phyloP scores from a whole-genome alignment of 2,797 vertebrate genomes.

The Psittacula derbiana region DNA sequence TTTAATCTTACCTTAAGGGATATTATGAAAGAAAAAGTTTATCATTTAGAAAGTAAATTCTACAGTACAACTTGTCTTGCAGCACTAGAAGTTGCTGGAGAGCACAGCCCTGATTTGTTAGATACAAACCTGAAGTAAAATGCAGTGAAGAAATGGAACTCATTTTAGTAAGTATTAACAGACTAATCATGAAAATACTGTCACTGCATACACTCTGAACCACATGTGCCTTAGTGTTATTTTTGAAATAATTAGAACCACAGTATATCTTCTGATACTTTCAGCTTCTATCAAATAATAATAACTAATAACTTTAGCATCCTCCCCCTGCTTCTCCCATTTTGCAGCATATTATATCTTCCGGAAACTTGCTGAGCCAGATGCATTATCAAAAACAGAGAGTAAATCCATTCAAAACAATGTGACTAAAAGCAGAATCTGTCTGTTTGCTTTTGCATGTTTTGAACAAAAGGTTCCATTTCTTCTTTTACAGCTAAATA shows the following conservation, averaged over 20 bases:
- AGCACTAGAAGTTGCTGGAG: background rate
- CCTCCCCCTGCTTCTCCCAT: background rate
- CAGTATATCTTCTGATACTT: background rate
- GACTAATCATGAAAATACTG: background rate
- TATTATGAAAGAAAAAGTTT: background rate
- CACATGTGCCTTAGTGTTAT: background rate
- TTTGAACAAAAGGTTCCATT: constrained; percentile 66
- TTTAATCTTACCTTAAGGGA: constrained; percentile 16
- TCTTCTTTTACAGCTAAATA: constrained; percentile 51
- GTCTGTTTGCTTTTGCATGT: constrained; percentile 39
- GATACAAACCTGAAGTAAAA: background rate
- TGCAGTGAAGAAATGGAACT: background rate
- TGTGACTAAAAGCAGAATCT: constrained; percentile 27
- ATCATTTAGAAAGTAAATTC: background rate
- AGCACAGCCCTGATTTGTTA: background rate
- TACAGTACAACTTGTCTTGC: background rate
- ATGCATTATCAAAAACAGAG: background rate
- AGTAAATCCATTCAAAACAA: constrained; percentile 22
- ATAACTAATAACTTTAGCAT: background rate
- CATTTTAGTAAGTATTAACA: background rate
- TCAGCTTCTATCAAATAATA: background rate
- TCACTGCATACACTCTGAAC: background rate
- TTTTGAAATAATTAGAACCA: background rate
- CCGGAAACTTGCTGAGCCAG: background rate
- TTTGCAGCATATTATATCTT: background rate